Evolutionary conservation across 2,888 invertebrate genomes (phyloP).

Genomic region (Gasteruption jaculator): DNA sequence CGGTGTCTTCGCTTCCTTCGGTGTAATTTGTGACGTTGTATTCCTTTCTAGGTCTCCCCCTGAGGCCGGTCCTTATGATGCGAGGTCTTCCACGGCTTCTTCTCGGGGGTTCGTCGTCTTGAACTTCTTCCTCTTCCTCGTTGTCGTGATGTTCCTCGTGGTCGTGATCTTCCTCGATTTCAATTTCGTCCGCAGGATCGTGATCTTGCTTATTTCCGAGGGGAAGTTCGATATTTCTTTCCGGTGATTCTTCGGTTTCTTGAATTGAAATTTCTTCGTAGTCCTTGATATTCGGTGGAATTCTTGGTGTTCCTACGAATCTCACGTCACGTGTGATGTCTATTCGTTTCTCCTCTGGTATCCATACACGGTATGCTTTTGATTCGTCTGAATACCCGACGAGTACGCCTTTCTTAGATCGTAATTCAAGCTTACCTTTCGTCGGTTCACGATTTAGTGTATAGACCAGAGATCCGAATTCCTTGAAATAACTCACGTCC

Average conservation of each 20-base stretch:
- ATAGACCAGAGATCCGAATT: slow-evolving; percentile 28
- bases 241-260: too few relatives aligned
- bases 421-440: slow-evolving; percentile 19
- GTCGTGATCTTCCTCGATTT: too few relatives aligned
- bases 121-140: neutral
- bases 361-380: slow-evolving; percentile 20
- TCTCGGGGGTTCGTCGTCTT: neutral
- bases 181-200: slow-evolving; percentile 6
- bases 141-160: too few relatives aligned
- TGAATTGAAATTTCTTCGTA: too few relatives aligned
- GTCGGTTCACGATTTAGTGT: slow-evolving; percentile 6
- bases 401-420: slow-evolving; percentile 18
- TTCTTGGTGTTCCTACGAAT: slow-evolving; percentile 9
- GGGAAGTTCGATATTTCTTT: neutral
- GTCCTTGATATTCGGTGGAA: too few relatives aligned
- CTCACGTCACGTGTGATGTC: slow-evolving; percentile 20
- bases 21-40: too few relatives aligned
- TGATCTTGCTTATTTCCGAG: slow-evolving; percentile 2
- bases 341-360: slow-evolving; percentile 10
- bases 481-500: slow-evolving; percentile 22
- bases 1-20: slow-evolving; percentile 5
- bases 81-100: slow-evolving; percentile 16
- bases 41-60: slow-evolving; percentile 17
- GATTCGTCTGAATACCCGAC: slow-evolving; percentile 20
- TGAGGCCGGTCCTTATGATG: slow-evolving; percentile 9